Conservation (phyloP, 2,888 invertebrate genomes). For the Rhingia campestris region DNA sequence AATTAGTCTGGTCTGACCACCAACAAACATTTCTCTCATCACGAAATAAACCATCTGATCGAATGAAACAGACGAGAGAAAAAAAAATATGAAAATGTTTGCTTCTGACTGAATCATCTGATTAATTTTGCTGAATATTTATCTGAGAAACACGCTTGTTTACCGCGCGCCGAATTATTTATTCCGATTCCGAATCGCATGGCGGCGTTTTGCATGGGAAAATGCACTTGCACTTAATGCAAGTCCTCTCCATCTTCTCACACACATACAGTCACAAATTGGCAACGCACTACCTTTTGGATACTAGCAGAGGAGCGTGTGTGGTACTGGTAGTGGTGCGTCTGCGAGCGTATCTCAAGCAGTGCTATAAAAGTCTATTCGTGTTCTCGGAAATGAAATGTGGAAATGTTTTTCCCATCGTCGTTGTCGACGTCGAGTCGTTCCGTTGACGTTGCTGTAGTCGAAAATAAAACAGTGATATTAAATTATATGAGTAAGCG, state of each 20-base stretch:
- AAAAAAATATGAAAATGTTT: not conserved
- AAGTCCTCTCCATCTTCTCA: slow-evolving; percentile 23
- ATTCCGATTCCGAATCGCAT: slow-evolving; percentile 21
- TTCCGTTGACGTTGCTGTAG: not conserved
- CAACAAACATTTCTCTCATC: not conserved
- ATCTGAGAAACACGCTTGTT: slow-evolving; percentile 22
- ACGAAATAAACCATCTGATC: not conserved
- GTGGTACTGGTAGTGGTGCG: slow-evolving; percentile 9
- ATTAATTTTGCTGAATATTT: slow-evolving; percentile 23
- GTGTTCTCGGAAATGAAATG: slow-evolving; percentile 52
- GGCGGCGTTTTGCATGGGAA: slow-evolving; percentile 17
- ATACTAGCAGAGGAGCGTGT: not conserved
- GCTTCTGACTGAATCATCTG: not conserved
- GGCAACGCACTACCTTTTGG: slow-evolving; percentile 2
- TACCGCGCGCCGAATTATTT: slow-evolving; percentile 17
- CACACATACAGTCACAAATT: slow-evolving; percentile 1
- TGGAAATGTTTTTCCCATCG: slow-evolving; percentile 49
- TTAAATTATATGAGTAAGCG: slow-evolving; percentile 45
- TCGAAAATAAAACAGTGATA: slow-evolving; percentile 45
- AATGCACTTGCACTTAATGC: slow-evolving; percentile 53
- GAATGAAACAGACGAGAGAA: not conserved
- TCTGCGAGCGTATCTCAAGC: slow-evolving; percentile 7
- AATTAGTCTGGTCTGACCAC: not conserved
- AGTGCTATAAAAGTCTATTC: slow-evolving; percentile 54
- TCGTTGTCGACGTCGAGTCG: slow-evolving; percentile 16